Percentiles rank a stretch among this genome's conserved stretches.
Evolutionary conservation across 1,140 invertebrate genomes (phyloP).

Genomic region (Coelopa frigida): DNA sequence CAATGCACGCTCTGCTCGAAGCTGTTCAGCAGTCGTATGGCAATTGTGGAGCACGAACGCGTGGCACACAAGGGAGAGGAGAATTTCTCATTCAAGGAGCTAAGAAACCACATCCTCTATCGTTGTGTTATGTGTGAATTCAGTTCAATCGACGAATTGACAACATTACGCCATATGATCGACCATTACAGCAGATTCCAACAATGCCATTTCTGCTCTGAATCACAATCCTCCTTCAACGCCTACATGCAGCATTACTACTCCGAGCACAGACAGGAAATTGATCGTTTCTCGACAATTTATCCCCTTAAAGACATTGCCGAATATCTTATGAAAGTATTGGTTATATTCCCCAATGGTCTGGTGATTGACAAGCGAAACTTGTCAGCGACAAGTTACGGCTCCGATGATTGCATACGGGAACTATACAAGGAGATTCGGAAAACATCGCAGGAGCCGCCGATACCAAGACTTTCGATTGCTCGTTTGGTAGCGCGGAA

Average conservation of each 20-base stretch:
- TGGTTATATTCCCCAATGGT: conserved; percentile 17
- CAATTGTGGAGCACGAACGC: conserved; percentile 4
- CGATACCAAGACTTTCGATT: conserved; percentile 13
- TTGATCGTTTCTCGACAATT: conserved; percentile 3
- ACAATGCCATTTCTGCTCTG: conserved; percentile 10
- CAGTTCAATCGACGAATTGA: conserved; percentile 5
- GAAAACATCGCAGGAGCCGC: conserved; percentile 12
- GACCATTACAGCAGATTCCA: conserved; percentile 14
- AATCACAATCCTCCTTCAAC: conserved; percentile 4
- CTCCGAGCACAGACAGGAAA: conserved; percentile 7
- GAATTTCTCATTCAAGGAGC: conserved; percentile 5
- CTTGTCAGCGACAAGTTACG: conserved; percentile 13
- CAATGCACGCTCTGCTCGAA: conserved; percentile 11
- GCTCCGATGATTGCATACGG: conserved; percentile 4
- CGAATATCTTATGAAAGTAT: conserved; percentile 10
- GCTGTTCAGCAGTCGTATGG: conserved; percentile 4
- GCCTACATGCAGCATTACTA: conserved; percentile 16
- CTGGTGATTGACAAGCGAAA: conserved; percentile 8
- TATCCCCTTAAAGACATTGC: conserved; percentile 5
- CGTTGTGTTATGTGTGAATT: conserved; percentile 7
- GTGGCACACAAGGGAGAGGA: background rate
- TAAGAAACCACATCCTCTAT: conserved; percentile 8
- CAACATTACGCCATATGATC: conserved; percentile 14
- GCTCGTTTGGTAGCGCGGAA: conserved; percentile 11
- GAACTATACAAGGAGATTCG: conserved; percentile 13